Evolutionary conservation across 2,797 vertebrate species (phyloP).

Genomic region (Linurgus olivaceus): DNA sequence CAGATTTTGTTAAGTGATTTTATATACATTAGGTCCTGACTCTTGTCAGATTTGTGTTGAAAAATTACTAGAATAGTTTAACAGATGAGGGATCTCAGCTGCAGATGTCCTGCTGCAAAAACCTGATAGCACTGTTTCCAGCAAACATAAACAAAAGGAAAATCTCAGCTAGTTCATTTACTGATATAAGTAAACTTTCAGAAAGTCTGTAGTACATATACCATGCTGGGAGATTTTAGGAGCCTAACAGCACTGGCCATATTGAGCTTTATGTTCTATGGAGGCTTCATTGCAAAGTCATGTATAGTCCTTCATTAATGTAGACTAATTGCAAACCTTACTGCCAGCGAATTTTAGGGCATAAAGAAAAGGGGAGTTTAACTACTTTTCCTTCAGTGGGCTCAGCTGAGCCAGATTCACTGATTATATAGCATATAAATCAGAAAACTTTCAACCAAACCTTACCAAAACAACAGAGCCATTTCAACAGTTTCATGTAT

Average conservation of each 20-base stretch:
- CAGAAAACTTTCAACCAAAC: background rate
- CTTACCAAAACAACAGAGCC: background rate
- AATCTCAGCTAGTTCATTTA: background rate
- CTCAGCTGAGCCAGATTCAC: background rate
- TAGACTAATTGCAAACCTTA: background rate
- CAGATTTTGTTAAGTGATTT: background rate
- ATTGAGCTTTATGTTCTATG: background rate
- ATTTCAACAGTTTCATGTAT: background rate
- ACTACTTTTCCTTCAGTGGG: background rate
- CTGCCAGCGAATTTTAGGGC: background rate
- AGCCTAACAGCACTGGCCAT: background rate
- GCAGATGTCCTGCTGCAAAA: background rate
- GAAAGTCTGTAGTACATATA: background rate
- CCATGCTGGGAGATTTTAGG: background rate
- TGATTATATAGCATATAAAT: background rate
- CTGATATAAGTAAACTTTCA: background rate
- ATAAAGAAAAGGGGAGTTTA: background rate
- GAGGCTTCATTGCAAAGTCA: background rate
- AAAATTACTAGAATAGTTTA: background rate
- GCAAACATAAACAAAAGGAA: background rate
- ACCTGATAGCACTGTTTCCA: background rate
- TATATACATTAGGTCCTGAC: background rate
- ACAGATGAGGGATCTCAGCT: background rate
- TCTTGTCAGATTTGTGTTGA: background rate
- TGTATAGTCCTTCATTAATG: background rate